phyloP scores from a whole-genome alignment of 2,888 invertebrate species.

The Empis livida region DNA sequence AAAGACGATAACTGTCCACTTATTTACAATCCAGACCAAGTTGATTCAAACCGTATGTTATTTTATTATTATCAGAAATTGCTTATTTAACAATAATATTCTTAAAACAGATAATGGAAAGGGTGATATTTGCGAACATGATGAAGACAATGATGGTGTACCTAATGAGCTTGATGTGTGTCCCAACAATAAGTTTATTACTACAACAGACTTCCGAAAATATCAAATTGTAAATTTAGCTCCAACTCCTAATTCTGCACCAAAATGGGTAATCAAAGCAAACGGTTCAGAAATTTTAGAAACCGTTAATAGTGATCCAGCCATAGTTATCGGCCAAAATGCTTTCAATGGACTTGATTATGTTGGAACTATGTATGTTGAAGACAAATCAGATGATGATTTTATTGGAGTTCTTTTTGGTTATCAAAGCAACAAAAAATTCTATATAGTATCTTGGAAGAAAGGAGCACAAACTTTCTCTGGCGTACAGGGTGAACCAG shows the following conservation, averaged over 20 bases:
- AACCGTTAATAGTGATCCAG: conserved; percentile 91
- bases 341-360: conserved; percentile 88
- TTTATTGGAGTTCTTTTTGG: conserved; percentile 89
- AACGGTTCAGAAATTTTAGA: conserved; percentile 85
- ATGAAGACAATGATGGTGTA: conserved; percentile 71
- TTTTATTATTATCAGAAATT: conserved; percentile 39
- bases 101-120: conserved; percentile 57
- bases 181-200: conserved; percentile 85
- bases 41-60: conserved; percentile 63
- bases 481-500: conserved; percentile 59
- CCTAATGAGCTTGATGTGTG: conserved; percentile 77
- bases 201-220: conserved; percentile 81
- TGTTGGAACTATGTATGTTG: conserved; percentile 81
- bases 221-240: conserved; percentile 85
- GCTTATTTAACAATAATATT: too few relatives aligned
- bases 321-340: conserved; percentile 80
- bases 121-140: conserved; percentile 79
- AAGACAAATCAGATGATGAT: conserved; percentile 86
- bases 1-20: conserved; percentile 63
- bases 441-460: conserved; percentile 97
- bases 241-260: conserved; percentile 86
- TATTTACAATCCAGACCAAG: conserved; percentile 61
- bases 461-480: conserved; percentile 77
- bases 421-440: conserved; percentile 81
- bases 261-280: conserved; percentile 87